Evolutionary conservation across 2,888 invertebrate species (phyloP).

Genomic region (Lobophora halterata): DNA sequence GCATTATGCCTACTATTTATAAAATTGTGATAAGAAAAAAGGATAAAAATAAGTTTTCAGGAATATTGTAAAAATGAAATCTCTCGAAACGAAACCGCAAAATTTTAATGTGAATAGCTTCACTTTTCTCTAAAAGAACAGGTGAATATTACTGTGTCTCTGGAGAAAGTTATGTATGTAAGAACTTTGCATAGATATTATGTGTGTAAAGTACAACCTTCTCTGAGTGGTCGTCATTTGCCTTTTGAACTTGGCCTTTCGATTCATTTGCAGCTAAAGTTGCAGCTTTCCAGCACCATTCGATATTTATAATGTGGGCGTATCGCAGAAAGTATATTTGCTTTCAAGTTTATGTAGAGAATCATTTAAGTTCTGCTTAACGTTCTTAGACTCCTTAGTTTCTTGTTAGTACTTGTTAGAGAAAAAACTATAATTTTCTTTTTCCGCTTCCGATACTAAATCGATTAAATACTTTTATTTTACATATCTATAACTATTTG

Average conservation of each 20-base stretch:
- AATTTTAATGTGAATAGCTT: too few species aligned
- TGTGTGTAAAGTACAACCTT: not conserved
- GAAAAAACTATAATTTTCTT: too few species aligned
- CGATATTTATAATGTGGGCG: conserved; percentile 6
- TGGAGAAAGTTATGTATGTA: conserved; percentile 2
- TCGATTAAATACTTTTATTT: too few species aligned
- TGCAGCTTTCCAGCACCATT: conserved; percentile 25
- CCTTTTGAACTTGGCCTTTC: conserved; percentile 28
- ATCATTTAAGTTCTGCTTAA: not conserved
- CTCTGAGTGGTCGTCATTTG: conserved; percentile 14
- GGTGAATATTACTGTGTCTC: too few species aligned
- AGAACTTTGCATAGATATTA: not conserved
- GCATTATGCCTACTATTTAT: too few species aligned
- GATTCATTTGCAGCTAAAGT: conserved; percentile 17
- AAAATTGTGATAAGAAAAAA: too few species aligned
- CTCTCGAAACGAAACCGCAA: too few species aligned
- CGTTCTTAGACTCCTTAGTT: not conserved
- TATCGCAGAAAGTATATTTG: conserved; percentile 1
- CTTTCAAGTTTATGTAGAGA: conserved; percentile 5
- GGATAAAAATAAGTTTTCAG: too few species aligned
- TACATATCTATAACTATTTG: too few species aligned
- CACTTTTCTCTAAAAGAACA: too few species aligned
- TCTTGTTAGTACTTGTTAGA: not conserved
- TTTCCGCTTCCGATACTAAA: too few species aligned
- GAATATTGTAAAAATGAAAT: too few species aligned